These are phyloP conservation scores for Aradophagus sp. DNA, from an alignment of 1,140 invertebrate genomes.

Conservation along the genomic window DNA sequence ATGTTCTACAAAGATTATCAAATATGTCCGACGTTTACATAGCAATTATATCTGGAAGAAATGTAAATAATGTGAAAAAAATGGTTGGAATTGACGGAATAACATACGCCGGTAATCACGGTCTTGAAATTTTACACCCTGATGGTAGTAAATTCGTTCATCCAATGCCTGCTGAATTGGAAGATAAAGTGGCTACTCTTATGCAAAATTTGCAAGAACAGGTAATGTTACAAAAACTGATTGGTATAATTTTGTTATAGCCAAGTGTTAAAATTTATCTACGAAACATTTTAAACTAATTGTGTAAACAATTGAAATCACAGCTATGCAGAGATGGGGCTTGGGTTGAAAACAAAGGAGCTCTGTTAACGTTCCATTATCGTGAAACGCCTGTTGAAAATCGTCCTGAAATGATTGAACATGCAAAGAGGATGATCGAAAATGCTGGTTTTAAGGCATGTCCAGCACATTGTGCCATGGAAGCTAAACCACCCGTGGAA, in stretches of 20 bases:
- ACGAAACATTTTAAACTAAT: slow-evolving; percentile 1
- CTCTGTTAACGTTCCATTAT: slow-evolving; percentile 90
- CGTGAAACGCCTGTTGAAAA: slow-evolving; percentile 84
- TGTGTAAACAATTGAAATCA: slow-evolving; percentile 4
- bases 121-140: slow-evolving; percentile 90
- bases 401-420: slow-evolving; percentile 79
- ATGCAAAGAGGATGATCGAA: slow-evolving; percentile 83
- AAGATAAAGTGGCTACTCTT: slow-evolving; percentile 85
- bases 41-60: slow-evolving; percentile 89
- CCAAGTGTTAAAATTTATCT: no score
- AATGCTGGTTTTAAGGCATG: slow-evolving; percentile 85
- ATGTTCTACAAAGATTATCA: slow-evolving; percentile 87
- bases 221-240: no score
- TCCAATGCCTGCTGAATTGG: slow-evolving; percentile 90
- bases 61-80: slow-evolving; percentile 89
- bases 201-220: slow-evolving; percentile 88
- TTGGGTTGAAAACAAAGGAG: slow-evolving; percentile 94
- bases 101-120: slow-evolving; percentile 93
- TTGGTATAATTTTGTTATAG: no score
- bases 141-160: slow-evolving; percentile 93
- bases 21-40: slow-evolving; percentile 92
- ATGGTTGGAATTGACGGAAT: slow-evolving; percentile 94
- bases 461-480: slow-evolving; percentile 87
- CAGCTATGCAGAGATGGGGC: slow-evolving; percentile 89
- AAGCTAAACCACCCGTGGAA: slow-evolving; percentile 90